Evolutionary conservation across 2,113 vertebrate genomes (phyloP).

Genomic region (Labeo rohita): DNA sequence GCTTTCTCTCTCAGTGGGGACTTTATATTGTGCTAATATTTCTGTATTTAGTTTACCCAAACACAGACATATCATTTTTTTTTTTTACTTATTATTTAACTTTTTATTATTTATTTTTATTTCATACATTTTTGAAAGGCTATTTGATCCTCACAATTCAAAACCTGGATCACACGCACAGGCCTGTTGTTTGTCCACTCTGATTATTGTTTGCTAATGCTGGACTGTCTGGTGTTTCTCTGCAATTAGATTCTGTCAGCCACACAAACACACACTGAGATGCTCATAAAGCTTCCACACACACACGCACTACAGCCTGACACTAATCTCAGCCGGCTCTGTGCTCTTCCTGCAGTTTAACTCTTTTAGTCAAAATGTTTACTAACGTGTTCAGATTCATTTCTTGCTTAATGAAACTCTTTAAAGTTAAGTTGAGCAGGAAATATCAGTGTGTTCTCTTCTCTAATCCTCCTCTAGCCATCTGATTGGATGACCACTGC

Average conservation of each 20-base stretch:
- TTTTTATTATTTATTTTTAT: too few relatives aligned
- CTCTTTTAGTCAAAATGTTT: not conserved
- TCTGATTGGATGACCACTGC: not conserved
- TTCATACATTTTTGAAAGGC: not conserved
- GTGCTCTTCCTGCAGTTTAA: not conserved
- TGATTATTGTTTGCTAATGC: not conserved
- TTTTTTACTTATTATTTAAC: too few relatives aligned
- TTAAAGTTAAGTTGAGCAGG: constrained; percentile 2
- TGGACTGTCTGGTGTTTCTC: not conserved
- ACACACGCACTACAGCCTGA: not conserved
- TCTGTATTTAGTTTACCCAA: too few relatives aligned
- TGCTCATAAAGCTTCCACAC: not conserved
- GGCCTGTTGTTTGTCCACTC: not conserved
- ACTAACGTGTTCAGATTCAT: not conserved
- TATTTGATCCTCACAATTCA: not conserved
- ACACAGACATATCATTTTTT: too few relatives aligned
- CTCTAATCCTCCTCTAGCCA: not conserved
- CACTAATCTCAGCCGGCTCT: not conserved
- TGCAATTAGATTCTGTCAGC: not conserved
- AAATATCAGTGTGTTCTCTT: not conserved
- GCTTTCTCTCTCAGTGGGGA: too few relatives aligned
- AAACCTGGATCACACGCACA: not conserved
- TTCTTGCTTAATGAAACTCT: not conserved
- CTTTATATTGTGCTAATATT: too few relatives aligned
- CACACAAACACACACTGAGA: not conserved